phyloP scores from a whole-genome alignment of 2,888 invertebrate genomes.

The Exocentrus adspersus region DNA sequence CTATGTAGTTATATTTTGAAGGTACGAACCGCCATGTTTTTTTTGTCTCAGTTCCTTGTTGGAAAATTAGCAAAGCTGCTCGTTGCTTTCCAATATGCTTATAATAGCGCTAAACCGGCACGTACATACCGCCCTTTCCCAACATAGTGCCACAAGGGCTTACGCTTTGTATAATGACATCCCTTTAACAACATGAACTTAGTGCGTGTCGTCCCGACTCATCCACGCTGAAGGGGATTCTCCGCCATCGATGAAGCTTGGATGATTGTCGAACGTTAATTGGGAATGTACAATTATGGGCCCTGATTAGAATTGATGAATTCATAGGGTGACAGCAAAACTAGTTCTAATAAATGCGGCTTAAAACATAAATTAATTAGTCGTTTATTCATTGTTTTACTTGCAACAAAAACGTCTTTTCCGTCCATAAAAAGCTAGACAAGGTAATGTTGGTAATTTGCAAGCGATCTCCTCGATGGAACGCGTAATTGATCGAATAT shows the following conservation, averaged over 20 bases:
- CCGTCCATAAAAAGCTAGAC: background rate
- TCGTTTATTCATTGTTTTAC: too few species aligned
- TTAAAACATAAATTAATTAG: too few species aligned
- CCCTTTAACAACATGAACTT: slow-evolving; percentile 32
- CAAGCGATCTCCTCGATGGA: background rate
- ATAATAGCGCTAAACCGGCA: too few species aligned
- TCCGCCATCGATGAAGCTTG: background rate
- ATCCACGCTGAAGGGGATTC: slow-evolving; percentile 8
- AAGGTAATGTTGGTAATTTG: background rate
- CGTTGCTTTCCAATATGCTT: too few species aligned
- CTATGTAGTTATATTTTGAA: background rate
- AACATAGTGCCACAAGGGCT: slow-evolving; percentile 40
- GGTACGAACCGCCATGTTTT: too few species aligned
- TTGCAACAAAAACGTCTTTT: background rate
- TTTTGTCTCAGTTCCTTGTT: too few species aligned
- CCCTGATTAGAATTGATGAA: slow-evolving; percentile 5
- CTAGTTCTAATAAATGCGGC: too few species aligned
- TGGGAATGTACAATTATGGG: slow-evolving; percentile 13
- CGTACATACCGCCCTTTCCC: too few species aligned
- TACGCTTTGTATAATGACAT: slow-evolving; percentile 33
- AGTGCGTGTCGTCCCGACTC: slow-evolving; percentile 29
- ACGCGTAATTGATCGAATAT: background rate
- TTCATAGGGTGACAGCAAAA: too few species aligned
- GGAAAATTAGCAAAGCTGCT: too few species aligned
- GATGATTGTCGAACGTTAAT: slow-evolving; percentile 6